A percentile compares a stretch with the other conserved stretches of the same genome.
Evolutionary conservation across 2,797 vertebrate genomes (phyloP).

Genomic region (Lateolabrax maculatus): DNA sequence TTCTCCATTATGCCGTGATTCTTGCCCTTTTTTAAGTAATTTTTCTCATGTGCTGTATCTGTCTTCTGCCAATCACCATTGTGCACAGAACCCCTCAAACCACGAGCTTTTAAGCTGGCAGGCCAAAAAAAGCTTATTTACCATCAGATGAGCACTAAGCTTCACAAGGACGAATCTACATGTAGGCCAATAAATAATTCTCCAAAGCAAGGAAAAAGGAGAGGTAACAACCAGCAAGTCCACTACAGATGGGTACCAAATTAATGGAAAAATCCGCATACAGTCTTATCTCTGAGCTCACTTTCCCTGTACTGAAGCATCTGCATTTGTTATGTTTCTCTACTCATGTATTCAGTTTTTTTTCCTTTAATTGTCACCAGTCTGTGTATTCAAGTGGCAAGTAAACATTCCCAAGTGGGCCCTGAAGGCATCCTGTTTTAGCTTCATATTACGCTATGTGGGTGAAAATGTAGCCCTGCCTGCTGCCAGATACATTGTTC

Average conservation of each 20-base stretch:
- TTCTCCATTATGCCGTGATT: slow-evolving; percentile 9
- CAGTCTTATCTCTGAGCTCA: slow-evolving; percentile 5
- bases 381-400: slow-evolving; percentile 30
- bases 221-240: background rate
- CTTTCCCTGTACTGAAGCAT: background rate
- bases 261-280: background rate
- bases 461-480: slow-evolving; percentile 31
- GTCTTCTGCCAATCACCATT: background rate
- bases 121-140: background rate
- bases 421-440: slow-evolving; percentile 55
- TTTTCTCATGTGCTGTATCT: background rate
- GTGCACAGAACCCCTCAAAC: slow-evolving; percentile 17
- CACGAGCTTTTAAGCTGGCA: background rate
- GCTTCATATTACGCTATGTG: slow-evolving; percentile 19
- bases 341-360: slow-evolving; percentile 23
- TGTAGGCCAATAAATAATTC: background rate
- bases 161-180: background rate
- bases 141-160: background rate
- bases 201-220: background rate
- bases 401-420: slow-evolving; percentile 51
- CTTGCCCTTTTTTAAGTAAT: background rate
- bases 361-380: slow-evolving; percentile 38
- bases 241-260: background rate
- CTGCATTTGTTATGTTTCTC: background rate
- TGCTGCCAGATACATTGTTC: slow-evolving; percentile 46